Evolutionary conservation across 2,888 invertebrate species (phyloP), one percentile per base, ranked within the genome.

Genomic region (Chymomyza caudatula): DNA sequence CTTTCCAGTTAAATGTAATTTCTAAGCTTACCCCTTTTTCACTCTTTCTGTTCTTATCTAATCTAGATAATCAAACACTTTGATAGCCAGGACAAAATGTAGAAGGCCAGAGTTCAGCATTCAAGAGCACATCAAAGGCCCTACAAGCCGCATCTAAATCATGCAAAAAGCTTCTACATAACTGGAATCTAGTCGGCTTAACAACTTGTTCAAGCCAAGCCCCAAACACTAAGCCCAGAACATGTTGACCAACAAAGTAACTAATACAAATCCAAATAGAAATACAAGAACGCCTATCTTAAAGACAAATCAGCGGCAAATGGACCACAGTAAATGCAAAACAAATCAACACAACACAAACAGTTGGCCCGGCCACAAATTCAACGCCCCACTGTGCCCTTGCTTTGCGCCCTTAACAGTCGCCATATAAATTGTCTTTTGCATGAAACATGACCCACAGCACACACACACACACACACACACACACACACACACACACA

Each of bases 301-400:
- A 66, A 77, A 83, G 73, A 65, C 80, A 85, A 80, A 81, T 81
- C 81, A 76, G 74, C 74, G 71, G 68, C 71, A 76, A 79, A 85
- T 77, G 83, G 83, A 77, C 76, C 73, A 64, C 53, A 76, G 60
- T 29, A 66, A 65, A 64, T 66, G 70, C 60, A 68, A 62, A 72
- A 55, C 60, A 59, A 72, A 71, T 72, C 71, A 69, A 67, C 55
- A 55, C 68, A 60, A 59, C 49, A 57, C 29, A 62, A 37, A 60
- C 25, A 55, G 17, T 51, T 23, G 17, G 25, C n/a, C 22, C 25
- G 22, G n/a, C 15, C 17, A 29, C 54, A 29, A 54, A n/a, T 17
- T 54, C 23, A 29, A 25, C 29, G 17, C 54, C 11, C 63, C 65
- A 62, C 63, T 19, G 23, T 13, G 19, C 25, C 23, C 13, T 11